A percentile compares a stretch with the other conserved stretches of the same genome.
Conservation (phyloP, 2,888 invertebrate genomes). For the Caenorhabditis doughertyi region DNA sequence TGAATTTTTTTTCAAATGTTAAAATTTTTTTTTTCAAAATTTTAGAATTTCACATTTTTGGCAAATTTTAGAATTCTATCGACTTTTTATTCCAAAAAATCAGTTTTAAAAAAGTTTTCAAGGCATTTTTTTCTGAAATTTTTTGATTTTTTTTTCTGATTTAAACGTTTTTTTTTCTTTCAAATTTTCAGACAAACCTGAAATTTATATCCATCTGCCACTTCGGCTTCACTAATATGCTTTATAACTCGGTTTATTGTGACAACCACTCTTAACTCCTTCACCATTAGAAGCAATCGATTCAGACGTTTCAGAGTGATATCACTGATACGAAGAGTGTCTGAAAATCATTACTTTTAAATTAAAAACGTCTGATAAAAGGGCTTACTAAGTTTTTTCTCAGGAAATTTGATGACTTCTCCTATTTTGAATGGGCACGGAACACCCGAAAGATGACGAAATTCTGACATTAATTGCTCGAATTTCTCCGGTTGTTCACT, state of each 20-base stretch:
- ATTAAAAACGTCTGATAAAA: background rate
- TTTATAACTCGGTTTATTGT: constrained; percentile 71
- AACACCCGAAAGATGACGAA: constrained; percentile 67
- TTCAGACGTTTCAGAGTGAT: constrained; percentile 75
- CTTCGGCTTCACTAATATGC: constrained; percentile 70
- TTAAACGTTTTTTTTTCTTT: constrained; percentile 3
- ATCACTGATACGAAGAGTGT: constrained; percentile 79
- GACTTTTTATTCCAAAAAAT: too few relatives aligned
- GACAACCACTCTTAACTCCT: constrained; percentile 70
- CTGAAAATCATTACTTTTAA: constrained; percentile 58
- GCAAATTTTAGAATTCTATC: too few relatives aligned
- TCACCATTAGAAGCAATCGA: constrained; percentile 60
- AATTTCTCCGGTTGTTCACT: constrained; percentile 67
- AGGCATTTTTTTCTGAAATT: too few relatives aligned
- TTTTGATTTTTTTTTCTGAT: too few relatives aligned
- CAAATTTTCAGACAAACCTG: constrained; percentile 54
- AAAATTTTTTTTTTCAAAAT: too few relatives aligned
- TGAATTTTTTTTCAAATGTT: too few relatives aligned
- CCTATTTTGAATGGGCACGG: constrained; percentile 79
- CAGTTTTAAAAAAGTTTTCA: too few relatives aligned
- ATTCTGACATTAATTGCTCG: constrained; percentile 66
- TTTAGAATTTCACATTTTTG: too few relatives aligned
- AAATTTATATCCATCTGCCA: constrained; percentile 76
- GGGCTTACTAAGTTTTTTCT: constrained; percentile 74
- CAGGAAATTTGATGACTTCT: constrained; percentile 80